Conservation (phyloP, 2,888 invertebrate genomes). For the Noctua pronuba region DNA sequence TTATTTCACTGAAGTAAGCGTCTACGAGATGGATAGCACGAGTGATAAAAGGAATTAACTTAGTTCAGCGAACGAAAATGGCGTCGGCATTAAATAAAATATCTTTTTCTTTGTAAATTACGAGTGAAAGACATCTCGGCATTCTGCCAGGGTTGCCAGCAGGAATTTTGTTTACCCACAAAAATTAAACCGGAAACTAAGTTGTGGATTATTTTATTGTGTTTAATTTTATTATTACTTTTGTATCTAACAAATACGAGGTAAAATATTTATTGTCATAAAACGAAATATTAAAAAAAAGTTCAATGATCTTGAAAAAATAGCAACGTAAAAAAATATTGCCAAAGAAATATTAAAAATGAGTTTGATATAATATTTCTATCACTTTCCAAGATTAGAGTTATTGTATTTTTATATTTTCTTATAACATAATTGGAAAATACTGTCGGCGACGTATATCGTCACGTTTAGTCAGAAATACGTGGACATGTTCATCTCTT, state of each 20-base stretch:
- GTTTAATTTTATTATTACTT: neutral
- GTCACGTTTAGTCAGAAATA: neutral
- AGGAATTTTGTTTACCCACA: slow-evolving; percentile 43
- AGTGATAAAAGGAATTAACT: neutral
- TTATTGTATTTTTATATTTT: neutral
- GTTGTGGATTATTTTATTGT: neutral
- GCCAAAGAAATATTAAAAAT: too few species aligned
- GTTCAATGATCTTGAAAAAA: too few species aligned
- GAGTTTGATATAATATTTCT: neutral
- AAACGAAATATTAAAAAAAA: too few species aligned
- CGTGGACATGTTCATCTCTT: slow-evolving; percentile 22
- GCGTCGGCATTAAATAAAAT: slow-evolving; percentile 55
- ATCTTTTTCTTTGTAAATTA: slow-evolving; percentile 61
- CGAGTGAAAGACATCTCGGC: slow-evolving; percentile 46
- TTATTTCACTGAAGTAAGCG: slow-evolving; percentile 41
- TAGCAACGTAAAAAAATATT: neutral
- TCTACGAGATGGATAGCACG: slow-evolving; percentile 19
- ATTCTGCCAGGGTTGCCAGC: slow-evolving; percentile 58
- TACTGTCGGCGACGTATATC: neutral
- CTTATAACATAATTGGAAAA: neutral
- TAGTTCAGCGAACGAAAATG: slow-evolving; percentile 35
- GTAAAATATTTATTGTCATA: neutral
- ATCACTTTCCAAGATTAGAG: neutral
- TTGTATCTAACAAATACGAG: neutral
- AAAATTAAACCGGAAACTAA: slow-evolving; percentile 7